Conservation (phyloP, 2,113 vertebrate genomes). For the Ellobius talpinus region DNA sequence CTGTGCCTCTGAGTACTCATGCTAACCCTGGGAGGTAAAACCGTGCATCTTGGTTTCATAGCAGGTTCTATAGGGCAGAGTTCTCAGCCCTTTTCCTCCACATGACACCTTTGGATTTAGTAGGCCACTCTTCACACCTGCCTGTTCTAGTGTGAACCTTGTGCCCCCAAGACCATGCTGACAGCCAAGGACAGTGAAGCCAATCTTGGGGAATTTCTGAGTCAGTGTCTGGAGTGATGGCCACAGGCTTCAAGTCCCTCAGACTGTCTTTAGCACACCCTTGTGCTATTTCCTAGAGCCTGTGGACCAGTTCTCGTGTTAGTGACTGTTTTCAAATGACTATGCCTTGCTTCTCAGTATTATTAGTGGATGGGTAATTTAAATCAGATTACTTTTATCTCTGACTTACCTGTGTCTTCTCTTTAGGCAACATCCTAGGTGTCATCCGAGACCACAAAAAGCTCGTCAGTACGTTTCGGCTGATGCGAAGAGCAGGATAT, state of each 20-base stretch:
- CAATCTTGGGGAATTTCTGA: background rate
- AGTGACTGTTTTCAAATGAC: background rate
- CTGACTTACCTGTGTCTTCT: background rate
- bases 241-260: background rate
- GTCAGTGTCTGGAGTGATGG: background rate
- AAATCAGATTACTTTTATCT: background rate
- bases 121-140: background rate
- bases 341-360: background rate
- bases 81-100: background rate
- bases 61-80: background rate
- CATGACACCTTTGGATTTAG: background rate
- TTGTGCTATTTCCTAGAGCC: background rate
- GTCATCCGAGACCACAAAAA: conserved; percentile 96
- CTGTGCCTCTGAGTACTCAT: background rate
- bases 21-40: background rate
- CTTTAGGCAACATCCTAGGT: conserved; percentile 96
- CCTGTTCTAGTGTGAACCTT: background rate
- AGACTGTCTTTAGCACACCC: accelerated
- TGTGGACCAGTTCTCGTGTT: too few relatives aligned
- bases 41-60: background rate
- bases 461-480: conserved; percentile 94
- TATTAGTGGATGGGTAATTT: background rate
- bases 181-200: background rate
- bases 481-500: conserved; percentile 97
- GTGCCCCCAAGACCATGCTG: background rate